Conservation (phyloP, 2,113 vertebrate species). For the Ictalurus punctatus region DNA sequence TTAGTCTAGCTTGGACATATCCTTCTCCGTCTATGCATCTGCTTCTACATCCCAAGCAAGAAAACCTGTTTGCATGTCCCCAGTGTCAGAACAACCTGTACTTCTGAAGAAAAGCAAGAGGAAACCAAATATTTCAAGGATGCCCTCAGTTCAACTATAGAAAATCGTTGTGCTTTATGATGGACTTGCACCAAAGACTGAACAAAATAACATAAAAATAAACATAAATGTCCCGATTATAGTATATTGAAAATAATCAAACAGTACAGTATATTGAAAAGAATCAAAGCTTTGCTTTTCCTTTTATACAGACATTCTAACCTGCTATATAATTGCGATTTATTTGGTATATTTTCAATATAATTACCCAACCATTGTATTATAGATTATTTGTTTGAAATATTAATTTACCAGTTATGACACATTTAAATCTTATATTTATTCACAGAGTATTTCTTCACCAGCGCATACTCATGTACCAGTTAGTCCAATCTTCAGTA, state of each 20-base stretch:
- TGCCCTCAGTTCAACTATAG: background rate
- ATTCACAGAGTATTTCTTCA: background rate
- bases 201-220: background rate
- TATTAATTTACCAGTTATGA: slow-evolving; percentile 32
- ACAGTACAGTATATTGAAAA: slow-evolving; percentile 27
- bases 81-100: slow-evolving; percentile 26
- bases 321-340: slow-evolving; percentile 26
- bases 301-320: slow-evolving; percentile 34
- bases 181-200: slow-evolving; percentile 40
- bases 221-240: background rate
- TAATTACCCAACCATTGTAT: slow-evolving; percentile 6
- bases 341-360: slow-evolving; percentile 40
- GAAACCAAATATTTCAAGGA: slow-evolving; percentile 51
- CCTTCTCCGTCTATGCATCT: slow-evolving; percentile 28
- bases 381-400: slow-evolving; percentile 35
- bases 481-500: background rate
- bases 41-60: slow-evolving; percentile 18
- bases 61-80: slow-evolving; percentile 40
- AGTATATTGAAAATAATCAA: slow-evolving; percentile 22
- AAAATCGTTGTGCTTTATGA: slow-evolving; percentile 21
- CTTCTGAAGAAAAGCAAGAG: slow-evolving; percentile 37
- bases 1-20: background rate
- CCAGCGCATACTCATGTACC: background rate
- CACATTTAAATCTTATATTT: background rate
- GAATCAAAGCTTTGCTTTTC: slow-evolving; percentile 28